phyloP scores from a whole-genome alignment of 1,140 invertebrate genomes.

The Drosophila malerkotliana region DNA sequence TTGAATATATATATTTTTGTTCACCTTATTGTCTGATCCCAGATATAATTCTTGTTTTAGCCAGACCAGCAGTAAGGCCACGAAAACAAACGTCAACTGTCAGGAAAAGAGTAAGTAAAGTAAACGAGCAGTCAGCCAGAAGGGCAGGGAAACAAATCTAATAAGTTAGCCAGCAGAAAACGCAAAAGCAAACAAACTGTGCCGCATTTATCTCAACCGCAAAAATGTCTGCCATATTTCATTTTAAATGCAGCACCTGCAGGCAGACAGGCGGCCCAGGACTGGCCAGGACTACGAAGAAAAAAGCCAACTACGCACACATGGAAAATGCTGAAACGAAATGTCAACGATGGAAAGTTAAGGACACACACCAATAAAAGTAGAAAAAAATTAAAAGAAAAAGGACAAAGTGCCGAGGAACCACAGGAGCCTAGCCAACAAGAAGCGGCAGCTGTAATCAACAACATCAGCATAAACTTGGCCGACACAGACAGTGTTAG shows the following conservation, averaged over 20 bases:
- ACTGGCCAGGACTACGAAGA: conserved; percentile 1
- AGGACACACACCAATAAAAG: conserved; percentile 21
- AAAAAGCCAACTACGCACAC: conserved; percentile 20
- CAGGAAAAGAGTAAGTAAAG: conserved; percentile 6
- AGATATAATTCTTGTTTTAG: conserved; percentile 2
- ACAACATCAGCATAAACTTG: conserved; percentile 74
- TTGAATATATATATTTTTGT: not conserved
- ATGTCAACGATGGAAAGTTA: conserved; percentile 71
- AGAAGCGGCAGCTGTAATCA: conserved; percentile 64
- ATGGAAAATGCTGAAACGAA: conserved; percentile 65
- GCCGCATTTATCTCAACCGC: conserved; percentile 70
- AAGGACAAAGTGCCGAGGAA: conserved; percentile 5
- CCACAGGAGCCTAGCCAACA: conserved; percentile 14
- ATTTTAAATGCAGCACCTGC: conserved; percentile 80
- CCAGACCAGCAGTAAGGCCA: not conserved
- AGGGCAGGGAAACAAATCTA: conserved; percentile 50
- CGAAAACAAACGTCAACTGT: conserved; percentile 13
- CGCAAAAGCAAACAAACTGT: conserved; percentile 63
- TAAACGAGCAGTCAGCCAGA: not conserved
- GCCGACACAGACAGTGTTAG: conserved; percentile 43
- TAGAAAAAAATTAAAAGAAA: conserved; percentile 17
- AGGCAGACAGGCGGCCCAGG: conserved; percentile 39
- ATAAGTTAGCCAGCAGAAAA: conserved; percentile 60
- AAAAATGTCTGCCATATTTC: conserved; percentile 80
- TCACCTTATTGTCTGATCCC: not conserved